Conservation (phyloP, 2,113 vertebrate species). For the Himantopus leucocephalus region DNA sequence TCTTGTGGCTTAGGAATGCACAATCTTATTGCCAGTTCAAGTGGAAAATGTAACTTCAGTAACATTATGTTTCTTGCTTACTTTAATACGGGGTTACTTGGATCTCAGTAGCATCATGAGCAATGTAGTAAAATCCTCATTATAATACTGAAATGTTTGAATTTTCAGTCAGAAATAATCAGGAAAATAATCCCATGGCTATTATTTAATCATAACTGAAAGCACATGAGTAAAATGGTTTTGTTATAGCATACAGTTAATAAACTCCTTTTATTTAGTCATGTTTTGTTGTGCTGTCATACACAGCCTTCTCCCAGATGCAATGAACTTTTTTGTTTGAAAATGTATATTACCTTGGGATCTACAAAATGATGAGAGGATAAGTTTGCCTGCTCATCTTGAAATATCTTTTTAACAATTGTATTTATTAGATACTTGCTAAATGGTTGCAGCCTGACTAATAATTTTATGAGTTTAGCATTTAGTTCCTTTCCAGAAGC, state of each 20-base stretch:
- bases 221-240: not conserved
- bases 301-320: not conserved
- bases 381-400: not conserved
- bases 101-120: not conserved
- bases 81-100: not conserved
- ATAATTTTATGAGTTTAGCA: not conserved
- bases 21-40: conserved; percentile 24
- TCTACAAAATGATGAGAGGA: not conserved
- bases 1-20: conserved; percentile 7
- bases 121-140: not conserved
- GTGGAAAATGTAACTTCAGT: conserved; percentile 46
- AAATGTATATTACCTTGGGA: not conserved
- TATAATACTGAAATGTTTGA: not conserved
- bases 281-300: not conserved
- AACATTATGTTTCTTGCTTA: conserved; percentile 15
- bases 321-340: not conserved
- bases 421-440: not conserved
- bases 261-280: not conserved
- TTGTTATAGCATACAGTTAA: not conserved
- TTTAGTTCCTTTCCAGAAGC: not conserved
- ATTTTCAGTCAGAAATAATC: not conserved
- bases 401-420: not conserved
- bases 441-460: not conserved
- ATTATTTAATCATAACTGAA: not conserved
- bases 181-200: not conserved